Percentiles rank a stretch among this genome's conserved stretches.
Evolutionary conservation across 2,888 invertebrate species (phyloP).

Genomic region (Thereva unica): DNA sequence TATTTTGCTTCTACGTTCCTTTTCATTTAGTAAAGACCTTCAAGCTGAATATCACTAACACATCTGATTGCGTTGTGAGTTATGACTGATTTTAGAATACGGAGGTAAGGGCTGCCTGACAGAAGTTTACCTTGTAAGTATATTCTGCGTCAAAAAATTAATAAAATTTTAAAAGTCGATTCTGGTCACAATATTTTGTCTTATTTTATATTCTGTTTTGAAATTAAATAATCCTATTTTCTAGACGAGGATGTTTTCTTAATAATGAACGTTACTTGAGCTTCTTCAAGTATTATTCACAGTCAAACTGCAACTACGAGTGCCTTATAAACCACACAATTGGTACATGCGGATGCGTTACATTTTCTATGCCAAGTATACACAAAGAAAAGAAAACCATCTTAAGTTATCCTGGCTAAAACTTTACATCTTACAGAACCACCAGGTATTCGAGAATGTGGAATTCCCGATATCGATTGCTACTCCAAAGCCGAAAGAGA

Average conservation of each 20-base stretch:
- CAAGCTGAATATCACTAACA: too few relatives aligned
- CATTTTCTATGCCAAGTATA: constrained; percentile 69
- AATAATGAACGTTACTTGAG: constrained; percentile 66
- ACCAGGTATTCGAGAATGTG: constrained; percentile 54
- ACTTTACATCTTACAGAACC: too few relatives aligned
- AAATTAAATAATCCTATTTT: constrained; percentile 1
- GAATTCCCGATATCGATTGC: constrained; percentile 52
- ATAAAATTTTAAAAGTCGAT: background rate
- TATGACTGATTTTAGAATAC: too few relatives aligned
- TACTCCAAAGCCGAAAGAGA: constrained; percentile 48
- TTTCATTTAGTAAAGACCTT: too few relatives aligned
- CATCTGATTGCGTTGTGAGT: too few relatives aligned
- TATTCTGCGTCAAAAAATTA: background rate
- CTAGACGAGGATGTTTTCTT: constrained; percentile 70
- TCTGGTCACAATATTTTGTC: background rate
- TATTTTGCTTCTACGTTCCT: too few relatives aligned
- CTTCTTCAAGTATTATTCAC: constrained; percentile 72
- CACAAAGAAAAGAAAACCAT: too few relatives aligned
- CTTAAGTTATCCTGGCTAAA: too few relatives aligned
- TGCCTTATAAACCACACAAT: constrained; percentile 71
- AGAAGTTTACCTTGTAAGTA: too few relatives aligned
- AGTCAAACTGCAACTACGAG: constrained; percentile 74
- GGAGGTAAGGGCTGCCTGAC: too few relatives aligned
- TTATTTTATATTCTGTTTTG: too few relatives aligned
- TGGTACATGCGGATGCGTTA: constrained; percentile 67